phyloP scores from a whole-genome alignment of 2,113 vertebrate species.

The Coryphaenoides rupestris region DNA sequence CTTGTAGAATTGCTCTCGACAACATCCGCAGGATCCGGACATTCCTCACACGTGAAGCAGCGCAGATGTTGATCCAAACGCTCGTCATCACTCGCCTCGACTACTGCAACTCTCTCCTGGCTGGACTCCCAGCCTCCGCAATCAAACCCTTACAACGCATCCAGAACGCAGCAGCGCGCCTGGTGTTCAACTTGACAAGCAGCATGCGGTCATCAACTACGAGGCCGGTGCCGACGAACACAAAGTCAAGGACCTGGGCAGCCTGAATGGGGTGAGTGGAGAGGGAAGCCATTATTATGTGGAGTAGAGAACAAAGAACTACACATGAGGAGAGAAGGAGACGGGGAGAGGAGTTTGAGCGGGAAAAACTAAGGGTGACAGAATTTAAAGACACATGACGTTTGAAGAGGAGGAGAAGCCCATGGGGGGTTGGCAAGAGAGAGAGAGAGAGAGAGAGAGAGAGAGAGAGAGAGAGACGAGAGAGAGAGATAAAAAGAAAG shows the following conservation, averaged over 20 bases:
- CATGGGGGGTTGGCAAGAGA: background rate
- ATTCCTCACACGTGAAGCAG: too few relatives aligned
- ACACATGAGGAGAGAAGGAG: too few relatives aligned
- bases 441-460: background rate
- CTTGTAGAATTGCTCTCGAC: too few relatives aligned
- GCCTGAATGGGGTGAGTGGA: conserved; percentile 92
- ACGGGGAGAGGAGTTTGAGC: background rate
- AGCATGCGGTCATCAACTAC: conserved; percentile 97
- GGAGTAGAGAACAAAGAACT: background rate
- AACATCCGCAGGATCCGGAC: too few relatives aligned
- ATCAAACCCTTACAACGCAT: too few relatives aligned
- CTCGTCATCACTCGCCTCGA: too few relatives aligned
- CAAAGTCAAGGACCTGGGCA: conserved; percentile 95
- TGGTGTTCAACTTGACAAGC: too few relatives aligned
- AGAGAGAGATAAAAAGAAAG: conserved; percentile 10
- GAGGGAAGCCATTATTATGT: background rate
- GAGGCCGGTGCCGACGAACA: conserved; percentile 87
- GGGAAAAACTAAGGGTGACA: conserved; percentile 2
- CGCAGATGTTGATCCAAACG: too few relatives aligned
- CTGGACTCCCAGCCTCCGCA: too few relatives aligned
- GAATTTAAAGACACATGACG: too few relatives aligned
- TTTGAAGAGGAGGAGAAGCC: background rate
- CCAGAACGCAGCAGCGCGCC: too few relatives aligned
- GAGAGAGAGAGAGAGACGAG: background rate
- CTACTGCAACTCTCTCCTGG: too few relatives aligned